Base-by-base conservation (phyloP, 2,797 vertebrate genomes). In the Remorina albescens region DNA sequence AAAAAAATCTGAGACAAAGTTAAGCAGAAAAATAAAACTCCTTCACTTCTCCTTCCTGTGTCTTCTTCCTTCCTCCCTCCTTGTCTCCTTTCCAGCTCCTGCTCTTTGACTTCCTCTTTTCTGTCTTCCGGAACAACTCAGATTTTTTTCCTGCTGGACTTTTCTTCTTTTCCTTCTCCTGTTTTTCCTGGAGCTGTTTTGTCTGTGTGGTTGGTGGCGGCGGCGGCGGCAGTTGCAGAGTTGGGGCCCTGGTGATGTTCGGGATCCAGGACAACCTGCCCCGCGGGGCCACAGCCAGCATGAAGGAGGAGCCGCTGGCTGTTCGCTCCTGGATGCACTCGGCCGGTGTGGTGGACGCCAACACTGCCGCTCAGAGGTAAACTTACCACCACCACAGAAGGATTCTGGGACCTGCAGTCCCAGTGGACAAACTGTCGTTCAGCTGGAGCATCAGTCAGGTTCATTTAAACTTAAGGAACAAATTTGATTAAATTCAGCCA, bases 301-400 rank as follows among this genome's bases (percentile, higher is more conserved):
- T 97, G 96, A 98, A 98, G 94, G 96, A 97, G 91, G 97, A 97
- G 90, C 97, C 97, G 92, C 95, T 97, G 93, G 94, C 96, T 3
- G 97, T 96, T 62, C 96, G 97, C 70, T 97, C 96, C 32, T 98
- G 97, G 97, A 97, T 97, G 96, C 96, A 96, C 87, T 95, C 96
- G 8, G 93, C 95, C 74, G 96, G 96, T 76, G 95, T 97, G 84
- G 95, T 97, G 92, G 96, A 98, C 87, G 95, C 96, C 87, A 96
- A 95, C 94, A 97, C 96, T 15, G 96, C 96, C 51, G 96, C 96
- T 82, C 96, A 97, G 93, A 98, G 96, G 96, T 98, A 97, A 83
- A 61, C 6, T 25, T 13, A 5, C 15, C 67, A 2, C 34, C 4
- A 18, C 62, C 93, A 95, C 93, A 81, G 15, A 67, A 86, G 83